phyloP scores from a whole-genome alignment of 2,797 vertebrate species.

The Pangasius mekongensis region DNA sequence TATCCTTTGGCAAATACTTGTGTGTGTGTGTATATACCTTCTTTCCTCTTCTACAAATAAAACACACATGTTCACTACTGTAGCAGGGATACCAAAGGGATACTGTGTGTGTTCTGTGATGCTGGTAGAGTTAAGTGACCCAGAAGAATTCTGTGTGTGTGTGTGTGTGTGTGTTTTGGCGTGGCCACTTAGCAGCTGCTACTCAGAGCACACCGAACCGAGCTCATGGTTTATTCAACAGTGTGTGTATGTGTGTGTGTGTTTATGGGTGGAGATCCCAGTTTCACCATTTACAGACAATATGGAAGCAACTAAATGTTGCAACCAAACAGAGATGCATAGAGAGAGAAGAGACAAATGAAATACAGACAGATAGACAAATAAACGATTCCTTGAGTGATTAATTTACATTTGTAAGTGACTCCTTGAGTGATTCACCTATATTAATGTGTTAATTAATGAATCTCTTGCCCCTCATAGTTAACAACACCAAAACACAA shows the following conservation, averaged over 20 bases:
- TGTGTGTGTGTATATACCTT: conserved; percentile 13
- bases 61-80: conserved; percentile 19
- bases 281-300: conserved; percentile 62
- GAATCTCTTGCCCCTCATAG: background rate
- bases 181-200: conserved; percentile 22
- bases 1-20: background rate
- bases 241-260: too few species aligned
- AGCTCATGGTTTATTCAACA: conserved; percentile 50
- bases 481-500: background rate
- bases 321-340: conserved; percentile 57
- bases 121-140: conserved; percentile 25
- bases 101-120: background rate
- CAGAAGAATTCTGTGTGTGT: conserved; percentile 21
- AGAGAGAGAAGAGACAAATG: conserved; percentile 45
- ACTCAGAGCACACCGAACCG: conserved; percentile 18
- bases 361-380: conserved; percentile 40
- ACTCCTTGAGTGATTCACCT: background rate
- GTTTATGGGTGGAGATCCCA: conserved; percentile 58
- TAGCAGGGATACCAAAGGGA: conserved; percentile 49
- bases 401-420: background rate
- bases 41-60: conserved; percentile 47
- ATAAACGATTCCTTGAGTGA: background rate
- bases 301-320: conserved; percentile 67
- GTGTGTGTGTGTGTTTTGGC: conserved; percentile 15
- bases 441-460: background rate